Base-by-base conservation (phyloP, 2,888 invertebrate genomes). In the Leucophenga maculata region DNA sequence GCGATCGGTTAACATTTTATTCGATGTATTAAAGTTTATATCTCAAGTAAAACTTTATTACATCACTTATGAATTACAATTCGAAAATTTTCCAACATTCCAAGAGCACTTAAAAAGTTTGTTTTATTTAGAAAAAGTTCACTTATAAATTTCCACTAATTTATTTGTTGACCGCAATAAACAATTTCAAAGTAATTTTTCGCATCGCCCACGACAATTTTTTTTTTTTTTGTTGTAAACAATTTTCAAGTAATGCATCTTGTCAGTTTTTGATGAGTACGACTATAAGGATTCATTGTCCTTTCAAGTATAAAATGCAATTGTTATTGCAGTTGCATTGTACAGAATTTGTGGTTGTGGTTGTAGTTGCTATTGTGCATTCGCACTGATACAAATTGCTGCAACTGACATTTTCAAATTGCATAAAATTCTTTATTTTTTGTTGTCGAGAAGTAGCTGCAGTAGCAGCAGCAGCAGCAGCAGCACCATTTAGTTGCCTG, bases 401-500 rank as follows among this genome's bases (percentile, higher is more conserved):
- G 62, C 62, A 64, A 64, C 62, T 64, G 62, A 64, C 62, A 64
- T 64, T 64, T 64, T 64, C 22, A 64, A 64, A 64, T 64, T 64
- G 62, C 62, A 48, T 46, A 48, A 9, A 46, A 64, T 64, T 46
- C 13, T 57, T 57, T 57, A 11, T 57, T 20, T 55, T 55, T 16
- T 55, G n/a, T n/a, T n/a, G n/a, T n/a, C n/a, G n/a, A 26, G 26
- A 26, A 2, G 26, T 3, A 4, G 26, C 2, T 26, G 9, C 39
- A 39, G 39, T 1, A 39, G 8, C 3, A 11, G 39, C 8, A 39
- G 39, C 39, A 11, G 39, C 39, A 39, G 39, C 39, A 39, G 39
- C 39, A 39, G 1, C 11, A 11, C 8, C 8, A 11, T 39, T 39
- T 39, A 39, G 39, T 39, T 46, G 46, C 46, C 46, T 46, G 50